Percentiles rank a stretch among this genome's conserved stretches.
These are phyloP conservation scores for Urosaurus nigricauda DNA, from an alignment of 2,797 vertebrate genomes.

Conservation along the genomic window DNA sequence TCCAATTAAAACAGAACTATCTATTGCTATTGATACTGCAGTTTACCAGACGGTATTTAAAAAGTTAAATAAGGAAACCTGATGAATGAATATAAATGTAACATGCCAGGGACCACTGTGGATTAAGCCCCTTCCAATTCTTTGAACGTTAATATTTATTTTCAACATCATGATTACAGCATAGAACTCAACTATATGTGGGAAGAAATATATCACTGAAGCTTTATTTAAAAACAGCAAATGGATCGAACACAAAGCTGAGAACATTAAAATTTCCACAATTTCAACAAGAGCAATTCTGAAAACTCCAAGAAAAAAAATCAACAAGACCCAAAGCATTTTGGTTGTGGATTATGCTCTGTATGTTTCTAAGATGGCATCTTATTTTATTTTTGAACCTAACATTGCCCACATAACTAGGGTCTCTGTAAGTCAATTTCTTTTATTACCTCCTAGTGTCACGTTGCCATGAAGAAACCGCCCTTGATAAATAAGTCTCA, in stretches of 20 bases:
- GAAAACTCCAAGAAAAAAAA: neutral
- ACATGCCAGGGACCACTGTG: neutral
- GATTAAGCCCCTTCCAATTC: conserved; percentile 25
- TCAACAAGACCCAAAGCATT: neutral
- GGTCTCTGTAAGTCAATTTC: conserved; percentile 27
- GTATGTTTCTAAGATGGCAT: neutral
- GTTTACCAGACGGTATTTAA: conserved; percentile 38
- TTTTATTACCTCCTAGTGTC: conserved; percentile 94
- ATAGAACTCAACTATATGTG: neutral
- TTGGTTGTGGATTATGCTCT: neutral
- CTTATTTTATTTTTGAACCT: neutral
- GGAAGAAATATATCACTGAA: neutral
- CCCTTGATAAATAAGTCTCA: conserved; percentile 98
- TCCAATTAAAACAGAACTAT: conserved; percentile 18
- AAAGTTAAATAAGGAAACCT: conserved; percentile 27
- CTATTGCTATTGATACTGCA: conserved; percentile 29
- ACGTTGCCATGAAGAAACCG: conserved; percentile 98
- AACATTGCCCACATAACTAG: neutral
- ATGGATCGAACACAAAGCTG: neutral
- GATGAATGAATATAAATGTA: conserved; percentile 37
- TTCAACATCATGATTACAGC: neutral
- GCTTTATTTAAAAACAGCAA: neutral
- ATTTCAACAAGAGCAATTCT: neutral
- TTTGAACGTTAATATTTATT: neutral
- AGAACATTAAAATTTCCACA: neutral